Conservation (phyloP, 2,113 vertebrate species). For the Azemiops feae region DNA sequence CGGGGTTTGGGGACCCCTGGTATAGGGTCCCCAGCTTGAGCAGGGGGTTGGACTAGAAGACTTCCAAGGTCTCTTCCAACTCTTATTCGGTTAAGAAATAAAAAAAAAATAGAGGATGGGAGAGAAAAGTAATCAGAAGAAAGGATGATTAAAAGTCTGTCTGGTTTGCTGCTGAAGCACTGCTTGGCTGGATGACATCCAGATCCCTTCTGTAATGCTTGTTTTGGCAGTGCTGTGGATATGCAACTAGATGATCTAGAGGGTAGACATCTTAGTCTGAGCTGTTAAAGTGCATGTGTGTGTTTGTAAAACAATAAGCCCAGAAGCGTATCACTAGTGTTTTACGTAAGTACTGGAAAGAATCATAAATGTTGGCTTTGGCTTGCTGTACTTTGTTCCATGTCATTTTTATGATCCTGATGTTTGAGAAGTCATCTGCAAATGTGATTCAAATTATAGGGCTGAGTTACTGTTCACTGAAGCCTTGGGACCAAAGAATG, state of each 20-base stretch:
- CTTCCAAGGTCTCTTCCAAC: not conserved
- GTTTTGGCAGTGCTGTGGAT: not conserved
- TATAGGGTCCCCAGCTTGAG: not conserved
- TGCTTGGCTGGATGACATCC: not conserved
- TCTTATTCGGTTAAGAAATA: not conserved
- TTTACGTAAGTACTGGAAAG: not conserved
- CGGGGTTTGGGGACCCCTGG: not conserved
- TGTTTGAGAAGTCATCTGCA: not conserved
- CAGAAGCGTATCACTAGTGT: not conserved
- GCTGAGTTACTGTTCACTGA: not conserved
- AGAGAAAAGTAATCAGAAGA: not conserved
- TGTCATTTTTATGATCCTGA: not conserved
- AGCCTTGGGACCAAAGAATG: not conserved
- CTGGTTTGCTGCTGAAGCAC: not conserved
- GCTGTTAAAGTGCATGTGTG: not conserved
- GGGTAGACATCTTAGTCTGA: not conserved
- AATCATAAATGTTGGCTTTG: not conserved
- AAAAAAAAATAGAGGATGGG: not conserved
- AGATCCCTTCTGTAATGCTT: not conserved
- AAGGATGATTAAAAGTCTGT: not conserved
- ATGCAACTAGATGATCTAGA: not conserved
- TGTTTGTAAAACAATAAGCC: not conserved
- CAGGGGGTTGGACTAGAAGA: not conserved
- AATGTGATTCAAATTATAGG: not conserved
- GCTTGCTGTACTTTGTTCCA: not conserved